Evolutionary conservation across 2,888 invertebrate genomes (phyloP).

Genomic region (Macrosiphum euphorbiae): DNA sequence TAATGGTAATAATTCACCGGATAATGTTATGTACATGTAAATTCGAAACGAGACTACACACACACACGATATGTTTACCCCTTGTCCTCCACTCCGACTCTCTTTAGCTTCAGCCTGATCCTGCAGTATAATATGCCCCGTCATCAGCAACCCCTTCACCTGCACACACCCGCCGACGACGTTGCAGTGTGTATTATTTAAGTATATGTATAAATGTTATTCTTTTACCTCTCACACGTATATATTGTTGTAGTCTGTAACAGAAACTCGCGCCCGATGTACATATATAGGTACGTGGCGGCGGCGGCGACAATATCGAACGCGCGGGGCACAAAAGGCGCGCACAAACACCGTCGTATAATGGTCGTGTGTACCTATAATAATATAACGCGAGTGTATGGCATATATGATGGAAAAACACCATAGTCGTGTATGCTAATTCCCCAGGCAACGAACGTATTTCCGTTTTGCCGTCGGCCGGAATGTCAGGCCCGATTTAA

Average conservation of each 20-base stretch:
- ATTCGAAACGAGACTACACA: conserved; percentile 53
- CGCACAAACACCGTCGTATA: conserved; percentile 18
- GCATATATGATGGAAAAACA: conserved; percentile 38
- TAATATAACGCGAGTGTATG: conserved; percentile 14
- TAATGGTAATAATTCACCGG: conserved; percentile 59
- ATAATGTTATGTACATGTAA: conserved; percentile 58
- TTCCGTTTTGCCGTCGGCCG: conserved; percentile 35
- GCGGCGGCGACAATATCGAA: conserved; percentile 38
- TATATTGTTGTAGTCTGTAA: background rate
- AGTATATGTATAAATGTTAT: conserved; percentile 33
- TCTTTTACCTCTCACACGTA: conserved; percentile 31
- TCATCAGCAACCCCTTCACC: conserved; percentile 40
- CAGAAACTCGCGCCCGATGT: background rate
- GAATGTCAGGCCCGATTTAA: conserved; percentile 58
- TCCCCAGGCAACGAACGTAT: conserved; percentile 50
- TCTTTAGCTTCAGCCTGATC: background rate
- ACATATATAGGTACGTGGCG: background rate
- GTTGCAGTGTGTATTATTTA: background rate
- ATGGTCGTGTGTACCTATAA: conserved; percentile 27
- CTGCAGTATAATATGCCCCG: background rate
- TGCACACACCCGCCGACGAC: background rate
- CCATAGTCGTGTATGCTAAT: conserved; percentile 59
- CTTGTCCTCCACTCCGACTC: background rate
- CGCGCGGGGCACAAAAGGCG: conserved; percentile 15
- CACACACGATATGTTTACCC: background rate